Evolutionary conservation across 2,113 vertebrate genomes (phyloP).

Genomic region (Cheilinus undulatus): DNA sequence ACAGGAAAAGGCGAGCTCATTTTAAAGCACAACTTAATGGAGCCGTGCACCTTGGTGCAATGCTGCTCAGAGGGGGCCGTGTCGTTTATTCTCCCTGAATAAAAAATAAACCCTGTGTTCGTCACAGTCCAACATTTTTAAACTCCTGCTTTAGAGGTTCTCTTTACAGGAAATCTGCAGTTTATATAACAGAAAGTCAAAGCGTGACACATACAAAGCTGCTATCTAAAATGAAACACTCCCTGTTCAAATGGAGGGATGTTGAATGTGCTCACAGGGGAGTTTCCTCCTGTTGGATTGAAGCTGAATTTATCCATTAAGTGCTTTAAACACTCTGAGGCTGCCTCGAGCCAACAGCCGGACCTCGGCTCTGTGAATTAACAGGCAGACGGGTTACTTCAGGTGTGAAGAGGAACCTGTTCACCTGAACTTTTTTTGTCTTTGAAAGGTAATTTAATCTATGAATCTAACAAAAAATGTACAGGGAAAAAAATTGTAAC

Average conservation of each 20-base stretch:
- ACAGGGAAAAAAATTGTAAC: too few relatives aligned
- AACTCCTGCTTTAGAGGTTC: background rate
- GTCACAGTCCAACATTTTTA: background rate
- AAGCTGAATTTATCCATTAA: slow-evolving; percentile 13
- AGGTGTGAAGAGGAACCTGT: background rate
- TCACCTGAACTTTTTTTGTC: background rate
- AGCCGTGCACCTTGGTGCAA: slow-evolving; percentile 3
- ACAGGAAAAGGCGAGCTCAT: slow-evolving; percentile 40
- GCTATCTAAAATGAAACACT: background rate
- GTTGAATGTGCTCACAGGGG: slow-evolving; percentile 16
- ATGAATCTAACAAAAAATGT: too few relatives aligned
- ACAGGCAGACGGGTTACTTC: background rate
- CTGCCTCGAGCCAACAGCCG: slow-evolving; percentile 4
- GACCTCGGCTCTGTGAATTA: background rate
- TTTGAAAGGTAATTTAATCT: background rate
- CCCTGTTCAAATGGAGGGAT: slow-evolving; percentile 3
- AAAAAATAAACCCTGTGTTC: background rate
- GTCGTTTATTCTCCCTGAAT: slow-evolving; percentile 4
- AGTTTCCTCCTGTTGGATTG: slow-evolving; percentile 8
- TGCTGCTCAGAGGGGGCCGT: background rate
- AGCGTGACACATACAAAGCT: background rate
- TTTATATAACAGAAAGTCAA: slow-evolving; percentile 3
- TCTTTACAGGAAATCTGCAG: slow-evolving; percentile 13
- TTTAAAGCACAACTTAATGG: slow-evolving; percentile 17
- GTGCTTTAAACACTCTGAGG: slow-evolving; percentile 20